Evolutionary conservation across 2,888 invertebrate genomes (phyloP), one percentile per base, ranked within the genome.

Genomic region (Drosophila acutilabella): DNA sequence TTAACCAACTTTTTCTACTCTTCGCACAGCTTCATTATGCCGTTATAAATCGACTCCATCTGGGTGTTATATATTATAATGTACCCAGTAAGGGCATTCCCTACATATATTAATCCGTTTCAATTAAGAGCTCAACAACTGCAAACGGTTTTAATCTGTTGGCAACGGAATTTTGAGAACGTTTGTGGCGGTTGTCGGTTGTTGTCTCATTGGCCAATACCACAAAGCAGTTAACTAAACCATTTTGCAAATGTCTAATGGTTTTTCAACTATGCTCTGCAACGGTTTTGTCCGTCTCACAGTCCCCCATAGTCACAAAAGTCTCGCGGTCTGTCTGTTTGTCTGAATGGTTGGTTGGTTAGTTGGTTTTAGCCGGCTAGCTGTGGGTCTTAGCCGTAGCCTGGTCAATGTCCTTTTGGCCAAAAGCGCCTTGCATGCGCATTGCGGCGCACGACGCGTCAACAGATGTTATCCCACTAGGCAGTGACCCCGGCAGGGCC

Each of bases 381-480:
- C 26, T 47, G 11, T 14, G 51, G 36, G 40, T 16, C 36, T 36
- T 30, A n/a, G 33, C 30, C 36, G 36, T 10, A 40, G 50, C 20
- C 47, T 41, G 52, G 56, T 54, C 61, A 56, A 42, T 57, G 73
- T 67, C 67, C 69, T 59, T 72, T 79, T 78, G 80, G 84, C 87
- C 78, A 83, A 80, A 30, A 73, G 68, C 71, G 75, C 71, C 73
- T 89, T 87, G 86, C 88, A 78, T 84, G 83, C 81, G 81, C 78
- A 77, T 71, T 88, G 80, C 76, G 56, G 84, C 81, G 89, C 85
- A 86, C 89, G 85, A 89, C 82, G 86, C 89, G 89, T 85, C 87
- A 83, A 74, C 85, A 86, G 85, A 86, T 86, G 89, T 85, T 89
- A 86, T 86, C 85, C 81, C 73, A 72, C 61, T 69, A 76, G 73